phyloP scores from a whole-genome alignment of 2,797 vertebrate genomes.

The Onychomys torridus region DNA sequence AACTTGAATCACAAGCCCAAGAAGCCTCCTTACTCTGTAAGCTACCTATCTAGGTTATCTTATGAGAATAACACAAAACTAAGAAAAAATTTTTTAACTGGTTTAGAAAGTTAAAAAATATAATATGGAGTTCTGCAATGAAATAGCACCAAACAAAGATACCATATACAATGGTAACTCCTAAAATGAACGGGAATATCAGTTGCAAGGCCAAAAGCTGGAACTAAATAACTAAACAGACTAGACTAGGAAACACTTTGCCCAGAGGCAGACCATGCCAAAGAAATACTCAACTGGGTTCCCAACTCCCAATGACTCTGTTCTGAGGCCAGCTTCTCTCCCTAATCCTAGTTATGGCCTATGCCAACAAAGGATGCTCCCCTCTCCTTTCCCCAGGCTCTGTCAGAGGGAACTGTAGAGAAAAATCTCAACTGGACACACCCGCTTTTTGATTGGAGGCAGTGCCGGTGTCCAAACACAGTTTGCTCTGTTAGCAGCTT shows the following conservation, averaged over 20 bases:
- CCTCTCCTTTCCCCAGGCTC: neutral
- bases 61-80: neutral
- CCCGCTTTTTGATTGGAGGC: slow-evolving; percentile 71
- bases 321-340: neutral
- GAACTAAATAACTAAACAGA: neutral
- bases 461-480: slow-evolving; percentile 72
- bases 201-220: neutral
- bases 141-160: neutral
- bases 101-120: neutral
- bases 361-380: neutral
- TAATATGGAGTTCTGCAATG: neutral
- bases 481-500: slow-evolving; percentile 65
- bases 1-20: neutral
- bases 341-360: neutral
- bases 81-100: neutral
- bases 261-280: neutral
- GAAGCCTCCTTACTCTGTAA: neutral
- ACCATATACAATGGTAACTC: neutral
- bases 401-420: neutral
- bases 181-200: neutral
- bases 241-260: neutral
- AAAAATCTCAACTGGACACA: slow-evolving; percentile 27
- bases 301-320: neutral
- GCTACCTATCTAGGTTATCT: neutral
- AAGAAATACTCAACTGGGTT: neutral